Evolutionary conservation across 2,797 vertebrate genomes (phyloP), one percentile per base, ranked within the genome.

Genomic region (Novumbra hubbsi): DNA sequence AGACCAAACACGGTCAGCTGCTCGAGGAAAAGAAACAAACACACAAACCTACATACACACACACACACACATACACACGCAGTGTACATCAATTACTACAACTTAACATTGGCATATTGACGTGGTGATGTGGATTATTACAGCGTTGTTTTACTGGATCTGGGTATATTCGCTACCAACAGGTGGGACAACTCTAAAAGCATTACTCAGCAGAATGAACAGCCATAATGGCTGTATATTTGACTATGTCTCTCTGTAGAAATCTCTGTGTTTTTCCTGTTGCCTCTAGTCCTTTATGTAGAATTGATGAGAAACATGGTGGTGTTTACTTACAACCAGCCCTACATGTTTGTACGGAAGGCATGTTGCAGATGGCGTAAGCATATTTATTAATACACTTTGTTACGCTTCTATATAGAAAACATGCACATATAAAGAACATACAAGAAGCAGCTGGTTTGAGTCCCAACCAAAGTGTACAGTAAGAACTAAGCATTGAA

Each of bases 401-500:
- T 38, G 28, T 17, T 32, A 70, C 30, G 28, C 68, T 30, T 38
- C 32, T 17, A 3, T n/a, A n/a, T n/a, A 21, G 21, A 21, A 45
- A 32, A 16, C 15, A 21, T 32, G 49, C 68, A 52, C 49, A 16
- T 49, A 16, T 28, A 24, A 32, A 11, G 27, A 30, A 30, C 17
- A 17, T 30, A 64, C 32, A 28, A 64, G 27, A 64, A 64, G 16
- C 62, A 32, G 62, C 11, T 28, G 15, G 6, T 6, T 45, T 14
- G 41, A 45, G 41, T 24, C 41, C 57, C 57, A 24, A 14, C 71
- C 6, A 27, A 72, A 16, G 17, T 17, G 2, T 17, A 74, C 70
- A 63, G 55, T 57, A 73, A 78, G 81, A 81, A 80, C 68, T 52
- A 34, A 81, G 79, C 70, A 76, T 77, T 80, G 88, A 83, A 88